Evolutionary conservation across 1,140 invertebrate genomes (phyloP), one percentile per base, ranked within the genome.

Genomic region (Akabosia matsudoensis): DNA sequence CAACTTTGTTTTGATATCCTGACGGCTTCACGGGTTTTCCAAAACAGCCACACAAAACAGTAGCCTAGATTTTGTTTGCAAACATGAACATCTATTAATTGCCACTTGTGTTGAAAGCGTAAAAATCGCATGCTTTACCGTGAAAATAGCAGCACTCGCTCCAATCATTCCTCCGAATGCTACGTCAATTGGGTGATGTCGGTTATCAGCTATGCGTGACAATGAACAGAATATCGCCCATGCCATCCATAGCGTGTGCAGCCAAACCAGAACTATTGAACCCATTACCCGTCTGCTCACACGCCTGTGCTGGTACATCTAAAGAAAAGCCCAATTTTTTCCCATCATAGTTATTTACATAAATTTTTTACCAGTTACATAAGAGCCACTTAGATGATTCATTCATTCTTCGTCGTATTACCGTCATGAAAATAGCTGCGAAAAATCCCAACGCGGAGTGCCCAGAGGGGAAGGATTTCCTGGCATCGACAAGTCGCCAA

Each of bases 401-500:
- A 28, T 22, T 10, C 37, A 45, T 45, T 7, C 7, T 10, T 18
- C 7, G 7, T 7, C n/a, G 16, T 70, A 18, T 70, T 74, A 79
- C 80, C 18, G 78, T 76, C 80, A 81, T 81, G 70, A 81, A 79
- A 33, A 81, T 22, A 2, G 74, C 78, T 1, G 80, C 13, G 54
- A 78, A 81, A 31, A 79, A 77, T 30, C 71, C 72, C 7, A 81
- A 22, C 22, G 80, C 78, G 30, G 80, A 70, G 45, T 81, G 80
- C 45, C 80, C 80, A 16, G 78, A 79, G 18, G 80, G 80, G 51
- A 81, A 81, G 1, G 80, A 81, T 76, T 81, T 81, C 14, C 73
- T 51, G 18, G 74, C 75, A 74, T 81, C 80, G 31, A 37, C 74
- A 24, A 81, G 54, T 74, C 54, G 78, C 74, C 76, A 81, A 13